Evolutionary conservation across 2,888 invertebrate species (phyloP).

Genomic region (Erpobdella octoculata): DNA sequence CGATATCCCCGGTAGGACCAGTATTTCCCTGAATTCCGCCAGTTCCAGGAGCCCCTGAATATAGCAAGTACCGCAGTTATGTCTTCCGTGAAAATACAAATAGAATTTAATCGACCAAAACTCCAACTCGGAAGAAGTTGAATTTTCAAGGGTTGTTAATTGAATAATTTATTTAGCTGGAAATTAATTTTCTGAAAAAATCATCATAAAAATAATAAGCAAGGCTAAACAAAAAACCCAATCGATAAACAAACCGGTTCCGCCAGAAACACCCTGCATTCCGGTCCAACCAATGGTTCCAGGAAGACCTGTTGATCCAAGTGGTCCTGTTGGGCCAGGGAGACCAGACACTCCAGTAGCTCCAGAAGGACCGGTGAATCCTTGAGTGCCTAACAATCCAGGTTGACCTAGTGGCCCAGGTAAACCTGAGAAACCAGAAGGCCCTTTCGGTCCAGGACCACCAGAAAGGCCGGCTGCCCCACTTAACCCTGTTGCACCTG

Average conservation of each 20-base stretch:
- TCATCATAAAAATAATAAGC: no score
- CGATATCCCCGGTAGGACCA: slow-evolving; percentile 19
- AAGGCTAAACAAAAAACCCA: no score
- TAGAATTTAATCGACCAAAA: no score
- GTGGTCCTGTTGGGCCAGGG: slow-evolving; percentile 22
- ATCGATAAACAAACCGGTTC: no score
- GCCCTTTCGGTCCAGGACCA: not conserved
- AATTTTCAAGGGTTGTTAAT: no score
- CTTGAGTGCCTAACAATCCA: slow-evolving; percentile 4
- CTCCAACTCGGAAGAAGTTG: no score
- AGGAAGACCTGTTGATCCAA: slow-evolving; percentile 25
- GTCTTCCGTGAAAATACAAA: no score
- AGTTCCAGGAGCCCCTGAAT: slow-evolving; percentile 8
- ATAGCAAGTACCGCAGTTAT: no score
- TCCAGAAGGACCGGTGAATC: slow-evolving; percentile 3
- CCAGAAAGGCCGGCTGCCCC: not conserved
- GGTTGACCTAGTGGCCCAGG: not conserved
- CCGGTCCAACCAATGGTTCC: slow-evolving; percentile 30
- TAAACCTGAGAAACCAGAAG: not conserved
- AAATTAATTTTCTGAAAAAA: no score
- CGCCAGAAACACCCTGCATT: not conserved
- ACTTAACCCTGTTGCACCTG: not conserved
- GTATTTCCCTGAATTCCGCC: slow-evolving; percentile 28
- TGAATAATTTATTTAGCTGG: no score
- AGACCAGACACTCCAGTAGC: not conserved